Base-by-base conservation (phyloP, 2,888 invertebrate genomes). In the Thyatira batis region DNA sequence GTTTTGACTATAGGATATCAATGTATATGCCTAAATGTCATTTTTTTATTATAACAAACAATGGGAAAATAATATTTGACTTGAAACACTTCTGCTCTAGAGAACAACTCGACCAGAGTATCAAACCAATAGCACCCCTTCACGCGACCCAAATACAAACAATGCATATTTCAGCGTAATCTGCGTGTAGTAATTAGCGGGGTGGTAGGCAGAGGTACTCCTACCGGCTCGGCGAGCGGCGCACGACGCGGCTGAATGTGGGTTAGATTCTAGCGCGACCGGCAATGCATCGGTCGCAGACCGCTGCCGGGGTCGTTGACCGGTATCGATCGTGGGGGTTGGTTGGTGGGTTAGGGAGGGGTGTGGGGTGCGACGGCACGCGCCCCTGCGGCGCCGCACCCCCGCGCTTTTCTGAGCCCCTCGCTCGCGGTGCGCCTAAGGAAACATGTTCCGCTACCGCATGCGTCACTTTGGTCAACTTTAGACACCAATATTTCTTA, bases 271-370 rank as follows among this genome's bases (percentile, higher is more conserved):
- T 68, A 68, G 66, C 69, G 74, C 52, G 76, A 78, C 75, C 83
- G 82, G 78, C 85, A 82, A 75, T 87, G 89, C 89, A 87, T 84
- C 87, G 87, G 82, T 78, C 83, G 82, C 77, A 78, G 83, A 80
- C 82, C 82, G 80, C 80, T 74, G 71, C 69, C 82, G 86, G 81
- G 91, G 88, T 91, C 90, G 83, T 86, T 84, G 90, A 83, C 90
- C 90, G 87, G 75, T 89, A 92, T 92, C 90, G 91, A 92, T 87
- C 91, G 27, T 10, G 27, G 84, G 75, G 82, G 84, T 70, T 57
- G 57, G 9, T 20, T 27, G 45, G 21, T 45, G 39, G 39, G 9
- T 20, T 27, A 25, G 21, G 23, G 39, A 17, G 45, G n/a, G 45
- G n/a, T 17, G 48, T 28, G 23, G 68, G 74, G 84, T 80, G 83